phyloP scores from a whole-genome alignment of 2,888 invertebrate genomes.

The Caenorhabditis zanzibari region DNA sequence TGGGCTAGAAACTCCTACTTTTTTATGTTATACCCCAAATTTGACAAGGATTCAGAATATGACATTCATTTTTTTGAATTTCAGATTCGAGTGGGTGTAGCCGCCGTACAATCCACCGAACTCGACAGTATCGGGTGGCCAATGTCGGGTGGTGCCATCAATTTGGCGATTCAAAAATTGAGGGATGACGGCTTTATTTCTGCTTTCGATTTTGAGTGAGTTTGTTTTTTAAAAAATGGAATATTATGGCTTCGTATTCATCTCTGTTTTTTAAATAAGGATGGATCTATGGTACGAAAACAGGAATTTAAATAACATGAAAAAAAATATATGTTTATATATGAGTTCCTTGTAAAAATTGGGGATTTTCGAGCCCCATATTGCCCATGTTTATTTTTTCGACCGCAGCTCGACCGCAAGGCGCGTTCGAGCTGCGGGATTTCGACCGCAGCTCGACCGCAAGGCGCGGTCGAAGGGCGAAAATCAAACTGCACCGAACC shows the following conservation, averaged over 20 bases:
- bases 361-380: conserved; percentile 1
- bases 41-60: background rate
- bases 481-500: background rate
- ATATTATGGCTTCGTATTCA: background rate
- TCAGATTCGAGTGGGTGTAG: conserved; percentile 88
- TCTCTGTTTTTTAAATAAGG: background rate
- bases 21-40: background rate
- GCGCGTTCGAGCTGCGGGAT: no score
- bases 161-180: conserved; percentile 73
- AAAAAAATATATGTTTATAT: no score
- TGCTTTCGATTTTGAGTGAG: conserved; percentile 68
- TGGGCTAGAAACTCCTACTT: background rate
- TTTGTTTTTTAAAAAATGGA: background rate
- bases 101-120: conserved; percentile 67
- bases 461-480: background rate
- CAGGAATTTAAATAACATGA: no score
- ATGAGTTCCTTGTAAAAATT: background rate
- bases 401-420: no score
- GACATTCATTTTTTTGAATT: no score
- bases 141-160: conserved; percentile 72
- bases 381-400: background rate
- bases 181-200: conserved; percentile 68
- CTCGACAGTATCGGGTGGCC: conserved; percentile 61
- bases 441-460: background rate
- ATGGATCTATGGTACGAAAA: no score